phyloP scores from a whole-genome alignment of 2,113 vertebrate genomes.

The Anoplopoma fimbria region DNA sequence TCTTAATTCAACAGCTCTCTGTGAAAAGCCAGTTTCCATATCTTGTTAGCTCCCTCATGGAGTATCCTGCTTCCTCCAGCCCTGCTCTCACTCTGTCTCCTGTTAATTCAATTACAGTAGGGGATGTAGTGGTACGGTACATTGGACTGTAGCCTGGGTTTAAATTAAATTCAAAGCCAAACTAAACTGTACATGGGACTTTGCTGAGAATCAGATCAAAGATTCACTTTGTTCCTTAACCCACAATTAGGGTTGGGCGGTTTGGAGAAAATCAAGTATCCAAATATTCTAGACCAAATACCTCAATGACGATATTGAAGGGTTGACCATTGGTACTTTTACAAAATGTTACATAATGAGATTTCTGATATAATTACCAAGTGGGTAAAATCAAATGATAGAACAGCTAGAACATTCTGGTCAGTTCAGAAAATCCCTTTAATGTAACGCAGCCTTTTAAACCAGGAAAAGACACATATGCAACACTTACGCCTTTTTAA shows the following conservation, averaged over 20 bases:
- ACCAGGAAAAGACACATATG: no score
- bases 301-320: neutral
- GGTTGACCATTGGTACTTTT: constrained; percentile 1
- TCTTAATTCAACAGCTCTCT: constrained; percentile 18
- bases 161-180: constrained; percentile 28
- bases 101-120: constrained; percentile 39
- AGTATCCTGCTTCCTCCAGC: constrained; percentile 37
- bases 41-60: constrained; percentile 36
- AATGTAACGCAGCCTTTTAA: no score
- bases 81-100: constrained; percentile 23
- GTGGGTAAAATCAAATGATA: neutral
- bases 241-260: neutral
- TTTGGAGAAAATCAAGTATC: neutral
- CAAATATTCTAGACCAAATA: neutral
- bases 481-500: no score
- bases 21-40: constrained; percentile 42
- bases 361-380: neutral
- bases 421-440: neutral
- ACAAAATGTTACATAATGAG: neutral
- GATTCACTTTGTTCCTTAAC: neutral
- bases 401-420: neutral
- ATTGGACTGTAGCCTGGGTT: constrained; percentile 6
- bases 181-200: constrained; percentile 32
- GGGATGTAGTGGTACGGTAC: constrained; percentile 8
- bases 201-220: constrained; percentile 15